phyloP scores from a whole-genome alignment of 2,888 invertebrate genomes.

The Cheilosia urbana region DNA sequence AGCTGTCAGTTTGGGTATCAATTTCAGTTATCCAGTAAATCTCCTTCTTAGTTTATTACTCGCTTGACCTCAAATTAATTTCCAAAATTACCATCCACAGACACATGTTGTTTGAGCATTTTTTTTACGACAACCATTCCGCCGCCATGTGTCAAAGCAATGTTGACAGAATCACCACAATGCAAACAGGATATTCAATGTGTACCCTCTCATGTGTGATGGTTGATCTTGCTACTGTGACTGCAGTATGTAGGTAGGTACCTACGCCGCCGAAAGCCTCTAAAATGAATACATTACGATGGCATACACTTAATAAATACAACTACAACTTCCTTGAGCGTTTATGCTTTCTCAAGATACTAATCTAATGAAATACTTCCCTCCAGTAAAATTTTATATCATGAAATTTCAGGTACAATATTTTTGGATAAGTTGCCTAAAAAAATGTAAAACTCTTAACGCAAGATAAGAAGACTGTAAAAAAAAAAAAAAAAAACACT shows the following conservation, averaged over 20 bases:
- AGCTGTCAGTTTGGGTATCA: too few species aligned
- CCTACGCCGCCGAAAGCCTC: neutral
- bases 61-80: conserved; percentile 22
- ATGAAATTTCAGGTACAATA: conserved; percentile 40
- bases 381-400: conserved; percentile 22
- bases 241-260: neutral
- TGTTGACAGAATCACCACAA: conserved; percentile 61
- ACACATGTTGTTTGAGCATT: conserved; percentile 63
- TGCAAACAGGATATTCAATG: conserved; percentile 64
- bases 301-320: conserved; percentile 43
- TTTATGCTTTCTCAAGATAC: conserved; percentile 63
- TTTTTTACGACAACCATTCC: conserved; percentile 66
- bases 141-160: conserved; percentile 62
- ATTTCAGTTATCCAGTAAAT: neutral
- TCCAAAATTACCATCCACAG: conserved; percentile 58
- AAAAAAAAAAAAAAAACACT: neutral
- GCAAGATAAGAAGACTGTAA: conserved; percentile 8
- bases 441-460: neutral
- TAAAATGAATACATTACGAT: conserved; percentile 1
- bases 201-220: too few species aligned
- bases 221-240: conserved; percentile 39
- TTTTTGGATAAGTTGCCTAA: conserved; percentile 18
- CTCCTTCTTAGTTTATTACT: neutral
- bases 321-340: conserved; percentile 39
- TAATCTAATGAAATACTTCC: conserved; percentile 71